Conservation (phyloP, 2,797 vertebrate genomes). For the Halcyon leucocephala region DNA sequence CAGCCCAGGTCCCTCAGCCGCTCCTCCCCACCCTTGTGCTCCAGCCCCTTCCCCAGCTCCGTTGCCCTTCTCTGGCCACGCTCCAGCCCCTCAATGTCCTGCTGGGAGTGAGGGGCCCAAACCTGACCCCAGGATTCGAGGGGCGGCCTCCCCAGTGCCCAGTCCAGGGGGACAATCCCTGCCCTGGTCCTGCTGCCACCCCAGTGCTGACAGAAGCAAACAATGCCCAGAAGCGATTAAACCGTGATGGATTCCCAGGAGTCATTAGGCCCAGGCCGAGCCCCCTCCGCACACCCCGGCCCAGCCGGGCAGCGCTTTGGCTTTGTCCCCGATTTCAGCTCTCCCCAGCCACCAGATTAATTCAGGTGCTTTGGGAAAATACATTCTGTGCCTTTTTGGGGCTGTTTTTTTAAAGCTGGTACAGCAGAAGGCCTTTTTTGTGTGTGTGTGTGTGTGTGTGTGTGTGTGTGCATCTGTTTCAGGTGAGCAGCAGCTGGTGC, state of each 20-base stretch:
- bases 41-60: no score
- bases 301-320: neutral
- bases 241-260: rapidly evolving
- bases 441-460: no score
- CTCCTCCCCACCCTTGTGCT: no score
- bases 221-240: neutral
- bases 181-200: neutral
- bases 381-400: neutral
- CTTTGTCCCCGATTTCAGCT: no score
- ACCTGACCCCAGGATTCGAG: no score
- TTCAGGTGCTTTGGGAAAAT: neutral
- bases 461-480: neutral
- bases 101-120: no score
- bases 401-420: neutral
- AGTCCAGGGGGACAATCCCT: no score
- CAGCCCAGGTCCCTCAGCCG: no score
- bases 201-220: neutral
- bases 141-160: no score
- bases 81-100: no score
- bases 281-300: neutral
- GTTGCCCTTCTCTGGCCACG: no score
- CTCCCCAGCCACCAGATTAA: neutral
- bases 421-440: neutral
- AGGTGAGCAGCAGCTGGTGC: neutral
- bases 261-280: neutral